Conservation (phyloP, 1,140 invertebrate species). For the Ceratoteleas bidentatus region DNA sequence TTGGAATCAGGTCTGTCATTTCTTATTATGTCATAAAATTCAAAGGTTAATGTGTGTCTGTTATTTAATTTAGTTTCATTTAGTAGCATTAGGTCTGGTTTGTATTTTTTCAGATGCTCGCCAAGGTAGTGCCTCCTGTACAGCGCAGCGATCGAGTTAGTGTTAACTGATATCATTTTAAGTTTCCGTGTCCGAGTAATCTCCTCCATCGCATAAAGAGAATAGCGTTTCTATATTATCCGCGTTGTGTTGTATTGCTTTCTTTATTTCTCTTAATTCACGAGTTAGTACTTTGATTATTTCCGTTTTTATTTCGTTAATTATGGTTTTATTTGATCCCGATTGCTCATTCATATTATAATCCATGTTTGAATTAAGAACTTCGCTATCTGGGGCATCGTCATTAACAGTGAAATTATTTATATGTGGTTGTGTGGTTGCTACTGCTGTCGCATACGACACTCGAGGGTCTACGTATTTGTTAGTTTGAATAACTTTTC, state of each 20-base stretch:
- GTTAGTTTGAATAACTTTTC: no score
- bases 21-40: constrained; percentile 6
- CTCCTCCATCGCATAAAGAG: not conserved
- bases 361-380: no score
- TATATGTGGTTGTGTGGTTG: no score
- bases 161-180: constrained; percentile 12
- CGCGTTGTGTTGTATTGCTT: not conserved
- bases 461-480: no score
- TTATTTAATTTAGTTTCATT: constrained; percentile 18
- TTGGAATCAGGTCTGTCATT: not conserved
- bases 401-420: no score
- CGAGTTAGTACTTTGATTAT: not conserved
- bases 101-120: constrained; percentile 23
- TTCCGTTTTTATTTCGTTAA: not conserved
- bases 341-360: no score
- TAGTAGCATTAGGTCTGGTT: constrained; percentile 12
- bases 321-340: no score
- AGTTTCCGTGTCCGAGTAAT: not conserved
- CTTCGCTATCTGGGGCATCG: no score
- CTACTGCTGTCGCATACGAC: no score
- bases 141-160: not conserved
- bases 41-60: constrained; percentile 4
- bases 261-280: not conserved
- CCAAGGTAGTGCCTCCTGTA: constrained; percentile 12
- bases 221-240: not conserved